phyloP scores from a whole-genome alignment of 2,888 invertebrate genomes.

The Mythimna vitellina region DNA sequence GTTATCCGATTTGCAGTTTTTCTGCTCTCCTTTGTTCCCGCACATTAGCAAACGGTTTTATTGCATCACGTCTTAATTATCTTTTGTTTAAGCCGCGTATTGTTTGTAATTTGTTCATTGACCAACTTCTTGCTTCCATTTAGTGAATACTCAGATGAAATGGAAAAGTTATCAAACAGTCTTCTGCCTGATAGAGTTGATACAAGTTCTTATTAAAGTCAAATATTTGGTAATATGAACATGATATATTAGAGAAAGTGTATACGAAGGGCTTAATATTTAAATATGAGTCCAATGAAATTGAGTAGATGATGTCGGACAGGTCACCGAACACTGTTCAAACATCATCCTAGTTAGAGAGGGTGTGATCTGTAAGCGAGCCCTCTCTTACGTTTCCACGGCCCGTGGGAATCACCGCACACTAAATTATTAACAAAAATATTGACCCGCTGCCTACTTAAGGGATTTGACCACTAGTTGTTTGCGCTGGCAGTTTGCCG shows the following conservation, averaged over 20 bases:
- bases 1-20: constrained; percentile 62
- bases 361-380: constrained; percentile 84
- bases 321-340: constrained; percentile 73
- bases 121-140: constrained; percentile 76
- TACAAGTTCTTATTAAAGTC: not conserved
- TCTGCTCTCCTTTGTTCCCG: constrained; percentile 64
- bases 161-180: constrained; percentile 38
- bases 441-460: constrained; percentile 90
- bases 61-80: constrained; percentile 73
- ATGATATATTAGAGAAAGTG: constrained; percentile 43
- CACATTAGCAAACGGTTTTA: constrained; percentile 61
- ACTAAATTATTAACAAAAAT: constrained; percentile 90
- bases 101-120: constrained; percentile 79
- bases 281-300: constrained; percentile 54
- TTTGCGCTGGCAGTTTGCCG: constrained; percentile 87
- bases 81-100: constrained; percentile 80
- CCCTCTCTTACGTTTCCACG: constrained; percentile 75
- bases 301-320: constrained; percentile 58
- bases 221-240: constrained; percentile 13
- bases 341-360: constrained; percentile 73
- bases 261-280: constrained; percentile 48
- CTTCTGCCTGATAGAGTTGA: constrained; percentile 20
- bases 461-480: constrained; percentile 89
- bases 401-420: constrained; percentile 85
- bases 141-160: constrained; percentile 45